Percentiles rank a stretch among this genome's conserved stretches.
Evolutionary conservation across 2,888 invertebrate genomes (phyloP).

Genomic region (Cynaeus angustus): DNA sequence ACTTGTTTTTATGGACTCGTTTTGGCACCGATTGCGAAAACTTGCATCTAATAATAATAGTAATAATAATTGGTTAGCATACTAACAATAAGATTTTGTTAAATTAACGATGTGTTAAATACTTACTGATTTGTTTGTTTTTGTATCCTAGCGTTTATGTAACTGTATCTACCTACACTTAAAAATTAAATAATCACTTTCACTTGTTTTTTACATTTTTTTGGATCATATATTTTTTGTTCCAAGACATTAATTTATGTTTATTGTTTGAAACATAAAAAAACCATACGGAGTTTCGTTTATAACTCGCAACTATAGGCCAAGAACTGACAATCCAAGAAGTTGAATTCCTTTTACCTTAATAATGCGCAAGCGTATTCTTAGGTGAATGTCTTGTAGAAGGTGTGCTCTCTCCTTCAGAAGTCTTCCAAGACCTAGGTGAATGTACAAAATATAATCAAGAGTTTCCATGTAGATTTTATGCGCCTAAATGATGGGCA

Average conservation of each 20-base stretch:
- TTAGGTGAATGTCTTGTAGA: constrained; percentile 54
- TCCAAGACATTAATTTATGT: constrained; percentile 6
- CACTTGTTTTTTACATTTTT: constrained; percentile 16
- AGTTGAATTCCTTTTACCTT: constrained; percentile 61
- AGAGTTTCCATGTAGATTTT: background rate
- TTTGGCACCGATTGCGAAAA: no score
- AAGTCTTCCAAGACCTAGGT: constrained; percentile 49
- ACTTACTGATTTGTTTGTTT: constrained; percentile 11
- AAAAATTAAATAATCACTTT: constrained; percentile 7
- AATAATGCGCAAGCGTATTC: constrained; percentile 47
- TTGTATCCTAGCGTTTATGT: constrained; percentile 6
- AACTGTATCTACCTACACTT: background rate
- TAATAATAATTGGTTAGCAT: no score
- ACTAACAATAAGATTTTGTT: background rate
- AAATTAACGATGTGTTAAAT: background rate
- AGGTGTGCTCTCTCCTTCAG: constrained; percentile 41
- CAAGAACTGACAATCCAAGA: constrained; percentile 65
- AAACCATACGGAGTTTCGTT: constrained; percentile 17
- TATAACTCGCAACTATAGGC: constrained; percentile 57
- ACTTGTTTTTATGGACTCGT: no score
- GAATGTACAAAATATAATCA: constrained; percentile 28
- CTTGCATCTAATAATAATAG: no score
- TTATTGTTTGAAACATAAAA: constrained; percentile 16
- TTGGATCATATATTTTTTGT: background rate
- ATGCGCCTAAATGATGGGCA: background rate